Evolutionary conservation across 2,113 vertebrate genomes (phyloP).

Genomic region (Lagopus leucura): DNA sequence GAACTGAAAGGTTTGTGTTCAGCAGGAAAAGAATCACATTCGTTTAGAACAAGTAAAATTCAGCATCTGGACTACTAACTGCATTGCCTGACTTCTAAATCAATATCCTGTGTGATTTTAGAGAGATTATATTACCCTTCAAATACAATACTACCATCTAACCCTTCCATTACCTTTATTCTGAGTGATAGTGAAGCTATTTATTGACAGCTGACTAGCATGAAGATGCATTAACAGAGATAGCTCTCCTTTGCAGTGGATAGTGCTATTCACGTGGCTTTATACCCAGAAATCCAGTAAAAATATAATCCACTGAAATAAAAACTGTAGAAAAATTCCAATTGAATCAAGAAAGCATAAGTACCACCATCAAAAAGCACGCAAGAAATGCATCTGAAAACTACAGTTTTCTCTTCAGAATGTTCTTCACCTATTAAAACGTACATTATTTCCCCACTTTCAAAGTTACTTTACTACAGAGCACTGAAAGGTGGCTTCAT

Average conservation of each 20-base stretch:
- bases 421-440: not conserved
- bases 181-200: not conserved
- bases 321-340: not conserved
- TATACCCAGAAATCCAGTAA: not conserved
- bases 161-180: not conserved
- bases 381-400: not conserved
- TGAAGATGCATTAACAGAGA: not conserved
- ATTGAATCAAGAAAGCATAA: rapidly evolving
- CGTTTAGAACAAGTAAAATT: not conserved
- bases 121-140: not conserved
- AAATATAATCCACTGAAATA: not conserved
- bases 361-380: not conserved
- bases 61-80: not conserved
- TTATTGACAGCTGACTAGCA: not conserved
- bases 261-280: not conserved
- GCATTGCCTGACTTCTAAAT: not conserved
- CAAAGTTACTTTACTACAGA: not conserved
- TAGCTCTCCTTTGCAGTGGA: not conserved
- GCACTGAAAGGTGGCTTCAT: not conserved
- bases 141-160: not conserved
- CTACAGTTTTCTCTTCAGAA: constrained; percentile 7
- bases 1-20: not conserved
- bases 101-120: not conserved
- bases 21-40: not conserved
- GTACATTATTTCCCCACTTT: constrained; percentile 24